These are phyloP conservation scores for mouse (Mus musculus) DNA, from an alignment of 2,113 vertebrate species.

Conservation along the genomic window GRCm39 chr3:7766501-7767000, in stretches of 20 bases:
- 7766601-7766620: neutral
- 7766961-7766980: neutral
- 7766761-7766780: neutral
- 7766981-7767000: neutral
- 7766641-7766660: neutral
- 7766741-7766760: neutral
- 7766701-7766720: neutral
- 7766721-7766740: too few species aligned
- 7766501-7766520: too few species aligned
- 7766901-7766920: neutral
- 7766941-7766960: neutral
- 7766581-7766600: neutral
- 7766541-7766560: neutral
- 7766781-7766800: neutral
- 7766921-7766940: neutral
- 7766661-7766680: neutral
- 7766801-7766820: neutral
- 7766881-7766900: neutral
- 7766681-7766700: neutral
- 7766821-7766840: neutral
- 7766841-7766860: neutral
- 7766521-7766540: neutral
- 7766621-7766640: neutral
- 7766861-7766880: neutral
- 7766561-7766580: neutral